These are phyloP conservation scores for Patiria miniata DNA, from an alignment of 35 echinoderm and acorn worm genomes.

Conservation along the genomic window DNA sequence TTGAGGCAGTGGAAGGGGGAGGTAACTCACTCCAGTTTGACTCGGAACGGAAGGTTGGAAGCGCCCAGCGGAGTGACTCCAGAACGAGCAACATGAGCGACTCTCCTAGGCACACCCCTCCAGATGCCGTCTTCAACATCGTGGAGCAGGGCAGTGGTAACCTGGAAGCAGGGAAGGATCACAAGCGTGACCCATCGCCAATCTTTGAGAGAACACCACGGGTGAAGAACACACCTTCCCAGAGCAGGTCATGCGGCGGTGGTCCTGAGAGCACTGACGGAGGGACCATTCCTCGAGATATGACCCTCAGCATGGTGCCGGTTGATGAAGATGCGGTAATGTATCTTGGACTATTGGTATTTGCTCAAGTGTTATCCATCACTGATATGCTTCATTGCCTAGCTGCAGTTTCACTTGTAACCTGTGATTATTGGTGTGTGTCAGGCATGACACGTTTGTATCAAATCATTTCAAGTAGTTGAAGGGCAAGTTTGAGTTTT, in stretches of 20 bases:
- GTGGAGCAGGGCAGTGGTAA: slow-evolving; percentile 42
- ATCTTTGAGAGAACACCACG: slow-evolving; percentile 56
- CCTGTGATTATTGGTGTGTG: too few relatives aligned
- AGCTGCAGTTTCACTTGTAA: too few relatives aligned
- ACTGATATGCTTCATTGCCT: too few relatives aligned
- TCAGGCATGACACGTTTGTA: too few relatives aligned
- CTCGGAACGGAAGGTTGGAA: slow-evolving; percentile 33
- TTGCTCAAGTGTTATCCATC: neutral
- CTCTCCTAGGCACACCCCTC: slow-evolving; percentile 51
- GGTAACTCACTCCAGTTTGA: slow-evolving; percentile 84
- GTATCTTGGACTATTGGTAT: neutral
- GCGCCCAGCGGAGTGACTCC: slow-evolving; percentile 20
- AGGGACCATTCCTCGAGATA: slow-evolving; percentile 12
- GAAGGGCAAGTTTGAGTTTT: too few relatives aligned
- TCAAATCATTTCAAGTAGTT: too few relatives aligned
- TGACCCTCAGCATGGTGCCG: neutral
- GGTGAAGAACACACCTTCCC: neutral
- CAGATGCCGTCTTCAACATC: slow-evolving; percentile 56
- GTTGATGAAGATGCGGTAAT: slow-evolving; percentile 40
- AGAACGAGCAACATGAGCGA: slow-evolving; percentile 54
- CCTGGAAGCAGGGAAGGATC: slow-evolving; percentile 31
- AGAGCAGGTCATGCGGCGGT: slow-evolving; percentile 35
- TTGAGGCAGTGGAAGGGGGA: slow-evolving; percentile 71
- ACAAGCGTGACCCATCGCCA: slow-evolving; percentile 49
- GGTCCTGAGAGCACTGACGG: slow-evolving; percentile 39